These are phyloP conservation scores for Oithona nana DNA, from an alignment of 2,888 invertebrate genomes.

Conservation along the genomic window DNA sequence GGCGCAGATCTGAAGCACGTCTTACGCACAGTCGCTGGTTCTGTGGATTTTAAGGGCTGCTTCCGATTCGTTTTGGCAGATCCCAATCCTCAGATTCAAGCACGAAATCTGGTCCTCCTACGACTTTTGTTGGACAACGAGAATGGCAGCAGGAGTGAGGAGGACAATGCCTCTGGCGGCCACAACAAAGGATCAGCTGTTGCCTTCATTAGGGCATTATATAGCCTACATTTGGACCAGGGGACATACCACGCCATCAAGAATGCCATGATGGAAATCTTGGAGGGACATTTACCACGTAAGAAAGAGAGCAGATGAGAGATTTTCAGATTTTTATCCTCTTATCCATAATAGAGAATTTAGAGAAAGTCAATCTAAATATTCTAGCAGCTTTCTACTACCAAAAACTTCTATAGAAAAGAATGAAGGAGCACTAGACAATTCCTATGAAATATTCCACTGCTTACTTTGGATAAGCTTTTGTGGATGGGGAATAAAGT, in stretches of 20 bases:
- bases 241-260: background rate
- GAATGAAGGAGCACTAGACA: too few relatives aligned
- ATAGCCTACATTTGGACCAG: background rate
- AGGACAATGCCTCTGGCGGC: too few relatives aligned
- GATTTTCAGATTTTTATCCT: too few relatives aligned
- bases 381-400: too few relatives aligned
- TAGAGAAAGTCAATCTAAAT: too few relatives aligned
- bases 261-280: background rate
- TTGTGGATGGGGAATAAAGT: too few relatives aligned
- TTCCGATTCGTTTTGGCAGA: background rate
- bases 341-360: too few relatives aligned
- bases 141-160: too few relatives aligned
- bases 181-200: background rate
- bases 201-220: background rate
- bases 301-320: too few relatives aligned
- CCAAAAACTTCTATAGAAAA: too few relatives aligned
- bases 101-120: background rate
- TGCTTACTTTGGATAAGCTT: too few relatives aligned
- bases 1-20: background rate
- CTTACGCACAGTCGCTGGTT: background rate
- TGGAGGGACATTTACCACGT: background rate
- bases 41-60: background rate
- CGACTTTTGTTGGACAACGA: background rate
- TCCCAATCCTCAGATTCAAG: background rate
- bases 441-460: too few relatives aligned